Conservation (phyloP, 92 coral and sea anemone species). For the Epizoanthus fatuus region DNA sequence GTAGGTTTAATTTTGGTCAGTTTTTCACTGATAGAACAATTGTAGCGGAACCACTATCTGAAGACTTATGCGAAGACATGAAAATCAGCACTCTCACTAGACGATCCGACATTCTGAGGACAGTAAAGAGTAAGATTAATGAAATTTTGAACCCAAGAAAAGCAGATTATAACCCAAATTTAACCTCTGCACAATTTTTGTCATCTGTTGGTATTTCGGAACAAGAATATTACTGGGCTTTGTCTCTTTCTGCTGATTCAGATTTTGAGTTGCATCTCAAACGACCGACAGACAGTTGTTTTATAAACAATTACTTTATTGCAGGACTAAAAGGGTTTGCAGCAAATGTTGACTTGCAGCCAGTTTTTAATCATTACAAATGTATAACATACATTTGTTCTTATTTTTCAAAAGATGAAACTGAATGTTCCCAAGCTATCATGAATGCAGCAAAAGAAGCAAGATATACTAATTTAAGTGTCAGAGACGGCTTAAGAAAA, state of each 20-base stretch:
- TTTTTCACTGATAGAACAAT: constrained; percentile 38
- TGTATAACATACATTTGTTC: not conserved
- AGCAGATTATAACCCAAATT: constrained; percentile 46
- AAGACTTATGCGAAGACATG: constrained; percentile 37
- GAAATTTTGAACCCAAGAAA: constrained; percentile 54
- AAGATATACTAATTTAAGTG: constrained; percentile 30
- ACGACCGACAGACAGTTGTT: too few species aligned
- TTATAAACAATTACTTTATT: not conserved
- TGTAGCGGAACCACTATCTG: constrained; percentile 42
- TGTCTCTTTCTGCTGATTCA: constrained; percentile 55
- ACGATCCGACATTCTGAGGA: not conserved
- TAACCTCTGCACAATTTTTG: constrained; percentile 47
- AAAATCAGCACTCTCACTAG: not conserved
- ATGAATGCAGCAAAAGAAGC: constrained; percentile 55
- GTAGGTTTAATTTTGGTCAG: constrained; percentile 52
- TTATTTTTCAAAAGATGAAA: too few species aligned
- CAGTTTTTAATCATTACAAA: not conserved
- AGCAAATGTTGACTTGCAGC: constrained; percentile 56
- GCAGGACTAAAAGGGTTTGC: constrained; percentile 59
- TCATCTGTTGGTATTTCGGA: constrained; percentile 3
- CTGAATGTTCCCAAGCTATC: constrained; percentile 1
- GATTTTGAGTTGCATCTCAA: constrained; percentile 4
- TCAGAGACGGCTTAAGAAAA: constrained; percentile 42
- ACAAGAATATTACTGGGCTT: constrained; percentile 38
- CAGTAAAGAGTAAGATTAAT: constrained; percentile 54